Conservation (phyloP, 1,140 invertebrate species). For the Colletes latitarsis region DNA sequence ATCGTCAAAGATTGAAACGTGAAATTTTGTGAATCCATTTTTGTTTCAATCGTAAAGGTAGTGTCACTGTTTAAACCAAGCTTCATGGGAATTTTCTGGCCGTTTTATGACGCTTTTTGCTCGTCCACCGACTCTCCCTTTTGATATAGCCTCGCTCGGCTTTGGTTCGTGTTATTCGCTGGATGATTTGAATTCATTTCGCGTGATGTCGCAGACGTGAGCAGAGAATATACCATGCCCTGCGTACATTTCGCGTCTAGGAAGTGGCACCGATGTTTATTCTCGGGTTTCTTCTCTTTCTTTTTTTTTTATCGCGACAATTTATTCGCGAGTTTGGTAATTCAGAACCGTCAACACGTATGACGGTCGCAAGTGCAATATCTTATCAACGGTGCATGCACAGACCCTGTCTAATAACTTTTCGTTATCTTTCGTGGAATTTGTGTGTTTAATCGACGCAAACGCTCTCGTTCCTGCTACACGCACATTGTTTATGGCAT, state of each 20-base stretch:
- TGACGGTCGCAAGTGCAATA: too few relatives aligned
- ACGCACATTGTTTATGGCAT: too few relatives aligned
- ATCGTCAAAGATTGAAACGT: too few relatives aligned
- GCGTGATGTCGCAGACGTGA: conserved; percentile 37
- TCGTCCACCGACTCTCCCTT: neutral
- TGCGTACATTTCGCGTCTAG: neutral
- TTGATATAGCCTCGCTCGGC: conserved; percentile 19
- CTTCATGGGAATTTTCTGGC: neutral
- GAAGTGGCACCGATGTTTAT: neutral
- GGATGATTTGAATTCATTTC: conserved; percentile 46
- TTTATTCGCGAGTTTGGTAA: neutral
- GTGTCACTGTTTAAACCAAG: too few relatives aligned
- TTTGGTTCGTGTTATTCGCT: conserved; percentile 24
- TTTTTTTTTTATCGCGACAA: too few relatives aligned
- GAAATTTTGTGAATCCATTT: too few relatives aligned
- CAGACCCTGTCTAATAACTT: neutral
- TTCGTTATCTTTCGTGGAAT: neutral
- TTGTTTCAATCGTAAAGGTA: too few relatives aligned
- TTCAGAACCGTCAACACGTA: neutral
- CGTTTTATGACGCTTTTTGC: neutral
- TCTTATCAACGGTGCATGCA: too few relatives aligned
- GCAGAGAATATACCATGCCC: conserved; percentile 22
- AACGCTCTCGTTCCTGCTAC: too few relatives aligned
- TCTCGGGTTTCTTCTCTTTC: neutral
- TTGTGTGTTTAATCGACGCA: neutral